Evolutionary conservation across 1,140 invertebrate genomes (phyloP).

Genomic region (Drosophila miranda): DNA sequence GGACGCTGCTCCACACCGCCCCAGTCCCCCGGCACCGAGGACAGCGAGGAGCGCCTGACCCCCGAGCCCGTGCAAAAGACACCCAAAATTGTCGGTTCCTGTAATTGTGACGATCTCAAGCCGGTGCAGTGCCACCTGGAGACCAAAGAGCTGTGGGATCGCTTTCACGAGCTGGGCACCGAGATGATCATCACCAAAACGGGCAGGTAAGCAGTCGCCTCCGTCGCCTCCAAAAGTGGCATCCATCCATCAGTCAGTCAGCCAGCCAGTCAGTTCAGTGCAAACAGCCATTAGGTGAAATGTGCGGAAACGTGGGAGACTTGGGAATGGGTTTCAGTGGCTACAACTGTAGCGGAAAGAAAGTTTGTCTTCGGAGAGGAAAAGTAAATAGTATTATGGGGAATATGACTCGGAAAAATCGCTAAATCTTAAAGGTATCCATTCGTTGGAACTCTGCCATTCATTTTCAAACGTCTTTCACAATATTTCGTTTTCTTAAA

Average conservation of each 20-base stretch:
- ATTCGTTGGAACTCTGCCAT: not conserved
- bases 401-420: not conserved
- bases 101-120: constrained; percentile 92
- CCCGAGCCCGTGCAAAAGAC: constrained; percentile 81
- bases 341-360: not conserved
- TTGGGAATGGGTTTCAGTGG: not conserved
- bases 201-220: constrained; percentile 89
- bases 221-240: not conserved
- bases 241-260: constrained; percentile 12
- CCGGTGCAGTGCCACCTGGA: constrained; percentile 95
- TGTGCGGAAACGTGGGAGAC: constrained; percentile 25
- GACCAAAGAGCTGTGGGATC: constrained; percentile 96
- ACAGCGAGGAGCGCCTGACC: constrained; percentile 78
- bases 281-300: constrained; percentile 43
- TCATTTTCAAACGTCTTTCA: not conserved
- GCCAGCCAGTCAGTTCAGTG: constrained; percentile 29
- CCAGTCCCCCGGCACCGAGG: constrained; percentile 77
- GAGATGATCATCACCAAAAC: constrained; percentile 99
- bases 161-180: constrained; percentile 96
- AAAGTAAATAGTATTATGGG: no score
- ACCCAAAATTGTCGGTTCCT: constrained; percentile 85
- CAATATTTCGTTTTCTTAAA: constrained; percentile 23
- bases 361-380: not conserved
- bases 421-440: no score
- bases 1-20: constrained; percentile 79